phyloP scores from a whole-genome alignment of 2,888 invertebrate genomes.

The Zele albiditarsus region DNA sequence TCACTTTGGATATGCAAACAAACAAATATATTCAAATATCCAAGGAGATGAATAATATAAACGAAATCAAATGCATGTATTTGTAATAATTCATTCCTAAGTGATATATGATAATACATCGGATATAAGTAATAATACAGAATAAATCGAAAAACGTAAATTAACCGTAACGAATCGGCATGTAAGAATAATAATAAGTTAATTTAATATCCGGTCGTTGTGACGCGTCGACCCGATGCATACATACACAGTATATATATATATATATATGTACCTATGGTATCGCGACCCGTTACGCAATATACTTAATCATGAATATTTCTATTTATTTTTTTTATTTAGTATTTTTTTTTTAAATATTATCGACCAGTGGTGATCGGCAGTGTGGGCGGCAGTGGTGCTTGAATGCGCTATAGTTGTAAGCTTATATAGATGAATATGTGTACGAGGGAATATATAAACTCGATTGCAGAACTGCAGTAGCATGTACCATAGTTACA shows the following conservation, averaged over 20 bases:
- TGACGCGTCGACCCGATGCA: neutral
- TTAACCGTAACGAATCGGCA: slow-evolving; percentile 47
- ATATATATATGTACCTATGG: slow-evolving; percentile 4
- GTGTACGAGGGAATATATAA: neutral
- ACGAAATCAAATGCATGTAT: no score
- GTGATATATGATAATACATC: neutral
- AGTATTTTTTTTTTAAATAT: slow-evolving; percentile 4
- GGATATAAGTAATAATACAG: neutral
- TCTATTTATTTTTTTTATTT: neutral
- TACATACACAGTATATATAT: no score
- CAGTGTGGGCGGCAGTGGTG: neutral
- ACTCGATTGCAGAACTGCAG: neutral
- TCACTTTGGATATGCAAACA: no score
- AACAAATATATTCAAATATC: no score
- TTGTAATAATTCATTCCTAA: neutral
- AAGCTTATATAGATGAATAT: slow-evolving; percentile 6
- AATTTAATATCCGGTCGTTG: slow-evolving; percentile 45
- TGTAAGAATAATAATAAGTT: slow-evolving; percentile 47
- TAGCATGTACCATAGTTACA: neutral
- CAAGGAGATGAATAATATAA: neutral
- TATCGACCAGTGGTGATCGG: neutral
- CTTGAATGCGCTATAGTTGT: neutral
- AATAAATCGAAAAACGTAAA: slow-evolving; percentile 32
- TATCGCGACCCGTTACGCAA: slow-evolving; percentile 19
- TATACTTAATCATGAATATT: neutral